phyloP scores from a whole-genome alignment of 2,113 vertebrate genomes.

The Cairina moschata region DNA sequence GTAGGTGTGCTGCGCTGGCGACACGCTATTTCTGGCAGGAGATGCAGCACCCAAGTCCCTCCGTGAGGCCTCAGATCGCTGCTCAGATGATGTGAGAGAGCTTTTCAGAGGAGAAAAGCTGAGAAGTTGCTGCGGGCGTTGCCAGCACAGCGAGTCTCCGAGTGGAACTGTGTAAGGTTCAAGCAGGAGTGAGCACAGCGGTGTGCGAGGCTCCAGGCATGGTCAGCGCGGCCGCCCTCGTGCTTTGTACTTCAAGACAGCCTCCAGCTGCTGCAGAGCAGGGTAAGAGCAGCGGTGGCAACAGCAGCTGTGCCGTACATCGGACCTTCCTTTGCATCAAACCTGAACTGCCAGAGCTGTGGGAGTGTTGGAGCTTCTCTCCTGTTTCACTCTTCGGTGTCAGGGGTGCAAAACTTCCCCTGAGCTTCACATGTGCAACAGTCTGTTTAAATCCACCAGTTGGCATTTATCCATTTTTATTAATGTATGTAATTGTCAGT shows the following conservation, averaged over 20 bases:
- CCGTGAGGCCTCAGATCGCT: not conserved
- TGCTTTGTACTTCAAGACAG: fast-evolving
- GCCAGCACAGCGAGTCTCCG: not conserved
- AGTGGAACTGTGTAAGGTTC: fast-evolving
- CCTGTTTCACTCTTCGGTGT: not conserved
- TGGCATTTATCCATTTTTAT: not conserved
- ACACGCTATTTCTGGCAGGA: not conserved
- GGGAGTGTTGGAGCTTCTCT: fast-evolving
- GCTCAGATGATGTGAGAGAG: not conserved
- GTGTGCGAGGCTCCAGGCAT: not conserved
- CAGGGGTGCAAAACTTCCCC: not conserved
- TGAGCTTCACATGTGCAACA: not conserved
- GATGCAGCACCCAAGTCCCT: not conserved
- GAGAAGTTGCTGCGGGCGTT: fast-evolving
- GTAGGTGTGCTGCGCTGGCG: fast-evolving
- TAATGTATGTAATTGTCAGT: not conserved
- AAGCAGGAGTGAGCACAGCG: not conserved
- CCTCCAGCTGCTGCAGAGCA: not conserved
- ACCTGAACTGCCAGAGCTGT: not conserved
- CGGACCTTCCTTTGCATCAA: not conserved
- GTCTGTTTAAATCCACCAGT: not conserved
- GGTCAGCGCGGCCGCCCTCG: fast-evolving
- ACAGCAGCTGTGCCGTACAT: fast-evolving
- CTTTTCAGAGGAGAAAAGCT: not conserved
- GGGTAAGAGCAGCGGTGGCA: not conserved